phyloP scores from a whole-genome alignment of 2,888 invertebrate genomes.

The Drosophila ezoana region DNA sequence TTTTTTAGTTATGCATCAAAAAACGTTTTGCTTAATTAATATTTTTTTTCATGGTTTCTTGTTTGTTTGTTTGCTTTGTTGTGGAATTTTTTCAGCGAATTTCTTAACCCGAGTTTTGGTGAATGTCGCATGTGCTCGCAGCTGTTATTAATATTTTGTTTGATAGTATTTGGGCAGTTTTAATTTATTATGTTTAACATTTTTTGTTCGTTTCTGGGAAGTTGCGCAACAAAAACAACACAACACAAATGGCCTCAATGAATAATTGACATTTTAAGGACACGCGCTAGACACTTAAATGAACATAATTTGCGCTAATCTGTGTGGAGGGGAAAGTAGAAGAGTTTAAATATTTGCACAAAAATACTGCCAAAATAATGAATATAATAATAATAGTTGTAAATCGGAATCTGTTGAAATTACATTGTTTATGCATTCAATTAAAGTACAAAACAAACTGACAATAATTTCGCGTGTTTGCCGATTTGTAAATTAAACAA shows the following conservation, averaged over 20 bases:
- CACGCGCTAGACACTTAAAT: slow-evolving; percentile 77
- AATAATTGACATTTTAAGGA: slow-evolving; percentile 75
- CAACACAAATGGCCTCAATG: slow-evolving; percentile 74
- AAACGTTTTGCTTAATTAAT: slow-evolving; percentile 61
- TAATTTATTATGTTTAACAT: slow-evolving; percentile 43
- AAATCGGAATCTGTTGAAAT: slow-evolving; percentile 23
- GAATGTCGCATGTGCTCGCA: slow-evolving; percentile 85
- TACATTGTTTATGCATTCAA: slow-evolving; percentile 44
- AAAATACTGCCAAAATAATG: slow-evolving; percentile 35
- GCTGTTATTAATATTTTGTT: slow-evolving; percentile 33
- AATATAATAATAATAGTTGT: slow-evolving; percentile 8
- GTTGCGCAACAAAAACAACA: slow-evolving; percentile 70
- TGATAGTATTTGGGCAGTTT: slow-evolving; percentile 42
- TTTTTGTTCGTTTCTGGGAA: slow-evolving; percentile 32
- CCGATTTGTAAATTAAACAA: slow-evolving; percentile 34
- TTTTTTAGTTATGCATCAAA: slow-evolving; percentile 45
- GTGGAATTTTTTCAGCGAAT: slow-evolving; percentile 48
- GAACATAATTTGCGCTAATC: slow-evolving; percentile 78
- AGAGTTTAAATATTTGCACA: slow-evolving; percentile 52
- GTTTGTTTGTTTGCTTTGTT: slow-evolving; percentile 53
- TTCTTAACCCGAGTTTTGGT: slow-evolving; percentile 80
- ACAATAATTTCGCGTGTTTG: slow-evolving; percentile 25
- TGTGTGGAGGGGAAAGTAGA: slow-evolving; percentile 64
- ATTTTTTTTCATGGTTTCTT: slow-evolving; percentile 48
- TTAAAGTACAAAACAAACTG: slow-evolving; percentile 46